A percentile compares a stretch with the other conserved stretches of the same genome.
Evolutionary conservation across 2,888 invertebrate species (phyloP).

Genomic region (Acheta domesticus): DNA sequence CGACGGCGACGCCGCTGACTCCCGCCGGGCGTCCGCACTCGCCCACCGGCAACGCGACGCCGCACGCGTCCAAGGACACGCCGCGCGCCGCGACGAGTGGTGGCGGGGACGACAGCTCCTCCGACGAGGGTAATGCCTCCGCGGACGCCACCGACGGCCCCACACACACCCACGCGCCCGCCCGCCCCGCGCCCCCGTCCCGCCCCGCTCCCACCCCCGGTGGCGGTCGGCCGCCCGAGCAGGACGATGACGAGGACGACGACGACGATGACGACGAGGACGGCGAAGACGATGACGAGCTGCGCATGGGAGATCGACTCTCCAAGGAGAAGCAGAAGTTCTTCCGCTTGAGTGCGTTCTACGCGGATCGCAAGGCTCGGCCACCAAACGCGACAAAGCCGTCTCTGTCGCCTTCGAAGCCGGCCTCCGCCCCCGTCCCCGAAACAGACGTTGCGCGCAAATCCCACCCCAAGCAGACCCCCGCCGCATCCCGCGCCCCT

Average conservation of each 20-base stretch:
- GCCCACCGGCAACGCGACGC: slow-evolving; percentile 39
- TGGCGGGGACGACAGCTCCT: slow-evolving; percentile 24
- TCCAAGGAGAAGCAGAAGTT: slow-evolving; percentile 86
- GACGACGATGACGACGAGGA: neutral
- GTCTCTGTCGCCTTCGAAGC: neutral
- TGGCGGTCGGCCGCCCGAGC: neutral
- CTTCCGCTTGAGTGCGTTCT: slow-evolving; percentile 76
- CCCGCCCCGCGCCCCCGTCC: neutral
- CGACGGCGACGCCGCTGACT: slow-evolving; percentile 38
- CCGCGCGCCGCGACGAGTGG: slow-evolving; percentile 36
- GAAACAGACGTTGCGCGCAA: slow-evolving; percentile 11
- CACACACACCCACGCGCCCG: slow-evolving; percentile 38
- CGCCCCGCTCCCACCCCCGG: neutral
- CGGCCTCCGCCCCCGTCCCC: neutral
- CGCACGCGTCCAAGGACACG: slow-evolving; percentile 39
- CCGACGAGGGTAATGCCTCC: slow-evolving; percentile 47
- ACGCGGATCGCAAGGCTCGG: slow-evolving; percentile 55
- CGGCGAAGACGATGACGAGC: neutral
- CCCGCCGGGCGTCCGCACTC: slow-evolving; percentile 38
- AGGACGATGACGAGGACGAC: neutral
- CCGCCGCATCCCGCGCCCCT: neutral
- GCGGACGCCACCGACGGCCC: slow-evolving; percentile 35
- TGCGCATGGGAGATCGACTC: slow-evolving; percentile 60
- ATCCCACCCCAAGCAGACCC: neutral
- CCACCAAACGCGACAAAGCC: slow-evolving; percentile 34